Conservation (phyloP, 2,888 invertebrate species). For the Coelogynopora nodosa region DNA sequence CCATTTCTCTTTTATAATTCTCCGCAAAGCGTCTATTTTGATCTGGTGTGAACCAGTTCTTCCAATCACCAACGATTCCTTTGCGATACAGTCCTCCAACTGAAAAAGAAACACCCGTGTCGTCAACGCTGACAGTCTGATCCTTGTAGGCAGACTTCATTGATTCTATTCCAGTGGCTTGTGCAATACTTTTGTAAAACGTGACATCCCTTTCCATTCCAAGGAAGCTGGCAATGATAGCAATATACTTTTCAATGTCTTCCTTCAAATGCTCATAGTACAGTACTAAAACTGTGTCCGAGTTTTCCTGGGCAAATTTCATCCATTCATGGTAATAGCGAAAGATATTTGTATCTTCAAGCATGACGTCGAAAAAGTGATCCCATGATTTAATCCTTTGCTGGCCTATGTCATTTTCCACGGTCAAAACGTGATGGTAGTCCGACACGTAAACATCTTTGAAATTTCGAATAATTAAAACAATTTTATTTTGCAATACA, state of each 20-base stretch:
- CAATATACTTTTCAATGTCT: neutral
- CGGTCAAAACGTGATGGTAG: neutral
- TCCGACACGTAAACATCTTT: neutral
- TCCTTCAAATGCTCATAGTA: neutral
- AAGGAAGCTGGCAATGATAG: neutral
- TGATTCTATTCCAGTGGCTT: neutral
- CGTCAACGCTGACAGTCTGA: neutral
- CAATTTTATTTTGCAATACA: neutral
- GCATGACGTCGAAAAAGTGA: neutral
- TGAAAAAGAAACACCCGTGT: neutral
- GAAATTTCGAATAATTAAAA: neutral
- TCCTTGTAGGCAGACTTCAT: neutral
- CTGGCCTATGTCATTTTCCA: neutral
- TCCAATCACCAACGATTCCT: slow-evolving; percentile 1
- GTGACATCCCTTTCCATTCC: neutral
- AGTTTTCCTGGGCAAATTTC: neutral
- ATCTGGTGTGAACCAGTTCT: neutral
- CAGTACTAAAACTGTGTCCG: neutral
- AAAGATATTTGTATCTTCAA: neutral
- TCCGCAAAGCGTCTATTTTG: neutral
- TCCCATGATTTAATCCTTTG: neutral
- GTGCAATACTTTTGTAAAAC: neutral
- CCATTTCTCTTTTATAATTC: neutral
- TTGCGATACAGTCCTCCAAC: neutral
- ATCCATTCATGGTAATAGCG: neutral